Base-by-base conservation (phyloP, 1,140 invertebrate species). In the Vanessa tameamea region DNA sequence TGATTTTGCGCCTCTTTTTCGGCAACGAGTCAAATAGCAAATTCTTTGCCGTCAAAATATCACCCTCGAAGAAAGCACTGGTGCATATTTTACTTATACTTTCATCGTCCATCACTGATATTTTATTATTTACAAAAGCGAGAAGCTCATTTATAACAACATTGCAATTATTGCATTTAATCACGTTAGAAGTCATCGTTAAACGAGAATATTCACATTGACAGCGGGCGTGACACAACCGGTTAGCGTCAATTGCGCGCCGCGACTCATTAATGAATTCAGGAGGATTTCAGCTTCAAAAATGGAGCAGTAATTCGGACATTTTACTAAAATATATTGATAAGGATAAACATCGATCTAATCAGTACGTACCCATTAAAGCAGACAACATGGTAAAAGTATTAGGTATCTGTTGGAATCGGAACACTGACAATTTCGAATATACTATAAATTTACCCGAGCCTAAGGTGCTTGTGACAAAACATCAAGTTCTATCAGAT, bases 321-420 rank as follows among this genome's bases (percentile, higher is more conserved):
- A 13, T 66, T 23, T 67, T 73, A 63, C 53, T 72, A 26, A 72
- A 67, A 37, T 31, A 53, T 8, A 64, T 64, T 11, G 53, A 23
- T 31, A 47, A 77, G 65, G 16, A 53, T 14, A 67, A 67, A 20
- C 16, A 12, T 12, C 7, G 20, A 11, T 5, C 3, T n/a, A 16
- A 51, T 20, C 15, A n/a, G 3, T 16, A 4, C 0, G 6, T 66
- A 26, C 5, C 47, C 11, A 43, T 76, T 43, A 75, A 80, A 65
- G 47, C 37, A 15, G 74, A 82, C 59, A 67, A 69, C 23, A 23
- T 80, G 64, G 9, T 75, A n/a, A 80, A 76, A 69, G 66, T 73
- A 15, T 64, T 82, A 48, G 80, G 78, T 8, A 23, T 82, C 50
- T 64, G 48, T 37, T 82, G 78, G 77, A 71, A 78, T 53, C 15